Evolutionary conservation across 2,113 vertebrate genomes (phyloP).

Genomic region (Regulus satrapa): DNA sequence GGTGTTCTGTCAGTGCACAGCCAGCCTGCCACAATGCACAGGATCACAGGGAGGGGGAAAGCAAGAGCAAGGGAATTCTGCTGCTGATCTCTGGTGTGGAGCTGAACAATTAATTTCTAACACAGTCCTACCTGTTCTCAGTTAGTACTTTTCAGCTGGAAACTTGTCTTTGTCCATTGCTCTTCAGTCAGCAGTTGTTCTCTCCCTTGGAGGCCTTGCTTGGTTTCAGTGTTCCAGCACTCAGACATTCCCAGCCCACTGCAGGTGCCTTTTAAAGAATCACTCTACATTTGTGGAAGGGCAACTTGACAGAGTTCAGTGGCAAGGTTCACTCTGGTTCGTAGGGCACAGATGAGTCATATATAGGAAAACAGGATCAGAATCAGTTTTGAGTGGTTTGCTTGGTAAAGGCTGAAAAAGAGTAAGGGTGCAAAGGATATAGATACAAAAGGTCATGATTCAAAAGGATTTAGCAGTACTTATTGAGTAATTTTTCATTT

Average conservation of each 20-base stretch:
- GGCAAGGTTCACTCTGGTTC: not conserved
- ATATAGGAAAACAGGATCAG: not conserved
- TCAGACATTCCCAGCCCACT: rapidly evolving
- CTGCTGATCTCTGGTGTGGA: not conserved
- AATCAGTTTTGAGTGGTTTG: not conserved
- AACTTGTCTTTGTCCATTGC: not conserved
- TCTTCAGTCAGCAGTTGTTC: not conserved
- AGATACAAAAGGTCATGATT: not conserved
- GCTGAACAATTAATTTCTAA: not conserved
- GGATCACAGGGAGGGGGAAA: not conserved
- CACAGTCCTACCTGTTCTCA: not conserved
- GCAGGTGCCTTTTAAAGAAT: not conserved
- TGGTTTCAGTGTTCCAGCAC: not conserved
- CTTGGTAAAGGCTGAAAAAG: not conserved
- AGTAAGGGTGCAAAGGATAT: not conserved
- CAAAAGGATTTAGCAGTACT: not conserved
- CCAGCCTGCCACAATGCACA: not conserved
- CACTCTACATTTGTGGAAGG: not conserved
- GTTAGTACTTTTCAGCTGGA: not conserved
- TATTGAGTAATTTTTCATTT: too few relatives aligned
- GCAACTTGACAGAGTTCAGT: not conserved
- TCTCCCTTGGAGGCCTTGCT: not conserved
- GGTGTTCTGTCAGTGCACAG: not conserved
- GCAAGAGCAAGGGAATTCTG: not conserved
- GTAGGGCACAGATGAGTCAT: not conserved